Base-by-base conservation (phyloP, 2,888 invertebrate genomes). In the Eumerus sabulonum region DNA sequence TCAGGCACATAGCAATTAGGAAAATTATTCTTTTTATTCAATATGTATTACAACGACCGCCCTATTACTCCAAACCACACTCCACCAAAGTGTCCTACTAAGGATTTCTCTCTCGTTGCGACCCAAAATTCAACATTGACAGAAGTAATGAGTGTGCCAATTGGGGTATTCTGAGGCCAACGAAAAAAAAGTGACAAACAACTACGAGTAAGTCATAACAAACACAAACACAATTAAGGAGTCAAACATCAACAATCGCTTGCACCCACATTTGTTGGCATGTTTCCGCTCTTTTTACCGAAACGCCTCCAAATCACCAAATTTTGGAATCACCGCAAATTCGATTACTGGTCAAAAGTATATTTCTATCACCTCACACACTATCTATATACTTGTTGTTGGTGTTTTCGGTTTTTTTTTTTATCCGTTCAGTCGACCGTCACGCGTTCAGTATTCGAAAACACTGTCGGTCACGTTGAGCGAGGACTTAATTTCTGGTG, bases 201-300 rank as follows among this genome's bases (percentile, higher is more conserved):
- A 27, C 27, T 7, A n/a, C n/a, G n/a, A n/a, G n/a, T n/a, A n/a
- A n/a, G n/a, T n/a, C n/a, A n/a, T 27, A 27, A 27, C 27, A 27
- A 27, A 27, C 7, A 27, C 7, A 7, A 7, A 16, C 13, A 64
- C 19, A 18, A 3, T 38, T 19, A 54, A 14, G 2, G 27, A 54
- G 16, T 7, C 5, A 2, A 47, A 54, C 11, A 50, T 45, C 56
- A 77, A 76, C 72, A 77, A 72, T 56, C 17, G 7, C 7, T 27
- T 27, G 27, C 59, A 77, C 77, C 57, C 53, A 77, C 77, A 73
- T 73, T 77, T 36, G 54, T 27, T 14, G 77, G 77, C 77, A 73
- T 77, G 27, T 48, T n/a, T n/a, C n/a, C n/a, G n/a, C n/a, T n/a
- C n/a, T n/a, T n/a, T n/a, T n/a, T n/a, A n/a, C n/a, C n/a, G n/a